A percentile compares a stretch with the other conserved stretches of the same genome.
Evolutionary conservation across 1,140 invertebrate species (phyloP).

Genomic region (Drosophila murphyi): DNA sequence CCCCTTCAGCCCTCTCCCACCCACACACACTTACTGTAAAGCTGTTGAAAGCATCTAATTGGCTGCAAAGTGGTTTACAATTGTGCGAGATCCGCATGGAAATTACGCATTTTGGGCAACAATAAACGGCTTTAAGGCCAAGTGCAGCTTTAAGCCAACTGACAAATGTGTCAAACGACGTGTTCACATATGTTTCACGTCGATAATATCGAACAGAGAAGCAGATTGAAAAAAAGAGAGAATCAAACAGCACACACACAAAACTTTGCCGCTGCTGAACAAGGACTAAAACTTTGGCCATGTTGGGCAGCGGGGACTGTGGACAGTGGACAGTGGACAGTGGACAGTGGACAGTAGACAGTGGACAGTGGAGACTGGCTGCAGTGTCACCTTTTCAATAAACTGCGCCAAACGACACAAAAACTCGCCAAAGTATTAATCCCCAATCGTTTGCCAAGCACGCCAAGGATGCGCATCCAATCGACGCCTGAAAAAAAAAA

Average conservation of each 20-base stretch:
- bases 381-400: conserved; percentile 80
- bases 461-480: conserved; percentile 33
- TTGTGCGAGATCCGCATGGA: conserved; percentile 38
- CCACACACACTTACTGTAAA: conserved; percentile 18
- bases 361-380: conserved; percentile 29
- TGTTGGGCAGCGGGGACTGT: conserved; percentile 1
- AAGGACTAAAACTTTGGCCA: conserved; percentile 60
- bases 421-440: conserved; percentile 68
- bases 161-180: conserved; percentile 81
- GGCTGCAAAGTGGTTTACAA: conserved; percentile 71
- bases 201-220: conserved; percentile 70
- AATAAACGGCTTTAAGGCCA: conserved; percentile 15
- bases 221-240: conserved; percentile 16
- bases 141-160: conserved; percentile 67
- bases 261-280: conserved; percentile 37
- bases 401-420: conserved; percentile 66
- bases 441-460: conserved; percentile 64
- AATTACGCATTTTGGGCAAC: conserved; percentile 36
- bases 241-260: conserved; percentile 25
- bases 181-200: conserved; percentile 79
- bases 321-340: too few relatives aligned
- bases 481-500: conserved; percentile 19
- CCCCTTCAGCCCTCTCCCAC: background rate
- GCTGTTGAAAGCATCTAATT: conserved; percentile 78
- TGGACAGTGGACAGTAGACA: background rate